Evolutionary conservation across 2,113 vertebrate species (phyloP), one percentile per base, ranked within the genome.

Genomic region (Poeciliopsis retropinna): DNA sequence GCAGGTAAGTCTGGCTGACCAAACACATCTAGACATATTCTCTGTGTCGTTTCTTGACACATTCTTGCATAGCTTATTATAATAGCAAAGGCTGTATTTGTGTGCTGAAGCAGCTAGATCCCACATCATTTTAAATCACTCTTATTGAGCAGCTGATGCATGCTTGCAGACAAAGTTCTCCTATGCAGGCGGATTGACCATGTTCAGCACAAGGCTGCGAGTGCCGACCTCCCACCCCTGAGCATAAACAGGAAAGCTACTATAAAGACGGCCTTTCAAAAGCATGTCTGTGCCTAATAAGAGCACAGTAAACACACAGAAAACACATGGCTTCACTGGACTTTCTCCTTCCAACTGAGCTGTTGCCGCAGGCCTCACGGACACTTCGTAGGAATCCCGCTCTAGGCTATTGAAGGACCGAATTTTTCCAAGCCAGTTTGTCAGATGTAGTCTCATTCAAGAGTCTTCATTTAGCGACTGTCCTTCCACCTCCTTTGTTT

Each of bases 1-100:
- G 73, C 93, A 96, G 94, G 98, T 99, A 93, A 96, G 96, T 95
- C n/a, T 87, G 47, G 31, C 63, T 27, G 15, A 3, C 74, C 30
- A 60, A 65, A 73, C 31, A 72, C 61, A 37, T 75, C 66, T 30
- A 67, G 25, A 29, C 17, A 54, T 39, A 47, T 85, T 57, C 25
- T 22, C 57, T 72, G 60, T 64, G 0, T 47, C 30, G 22, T 22
- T 27, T 47, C 9, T 61, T 28, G 12, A 64, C 37, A 72, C 0
- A 72, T 47, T 57, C 1, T n/a, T 75, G 72, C 39, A 69, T 73
- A 82, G 74, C 79, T 64, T 71, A 64, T 27, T 67, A 34, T 80
- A 68, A 77, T 82, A 67, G 44, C 63, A 73, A 28, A 73, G 64
- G 75, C 44, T 51, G 41, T 22, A 51, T 51, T 9, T 34, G 1